A percentile compares a stretch with the other conserved stretches of the same genome.
These are phyloP conservation scores for Epinephelus awoara DNA, from an alignment of 2,797 vertebrate genomes.

Conservation along the genomic window DNA sequence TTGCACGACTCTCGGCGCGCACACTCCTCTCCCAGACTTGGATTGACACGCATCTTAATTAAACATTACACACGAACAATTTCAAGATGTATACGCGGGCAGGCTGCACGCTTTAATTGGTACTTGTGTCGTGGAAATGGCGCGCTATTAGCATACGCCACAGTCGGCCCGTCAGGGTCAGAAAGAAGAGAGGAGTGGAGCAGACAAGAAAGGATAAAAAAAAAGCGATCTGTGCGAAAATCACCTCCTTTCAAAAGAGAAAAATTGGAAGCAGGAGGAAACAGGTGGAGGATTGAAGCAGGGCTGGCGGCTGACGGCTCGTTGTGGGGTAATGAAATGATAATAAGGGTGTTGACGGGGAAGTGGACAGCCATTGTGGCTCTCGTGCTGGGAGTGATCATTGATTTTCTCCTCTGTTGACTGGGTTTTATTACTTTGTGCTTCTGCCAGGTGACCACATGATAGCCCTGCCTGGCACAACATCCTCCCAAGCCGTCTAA, in stretches of 20 bases:
- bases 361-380: constrained; percentile 64
- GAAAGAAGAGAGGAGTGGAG: constrained; percentile 40
- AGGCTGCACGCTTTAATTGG: constrained; percentile 71
- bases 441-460: constrained; percentile 72
- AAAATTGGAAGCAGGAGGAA: constrained; percentile 27
- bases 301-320: constrained; percentile 50
- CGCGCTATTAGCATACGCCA: constrained; percentile 63
- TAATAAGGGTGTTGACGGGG: constrained; percentile 77
- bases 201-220: constrained; percentile 35
- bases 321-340: constrained; percentile 79
- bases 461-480: constrained; percentile 42
- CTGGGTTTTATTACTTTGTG: constrained; percentile 76
- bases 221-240: constrained; percentile 53
- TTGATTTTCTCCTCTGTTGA: constrained; percentile 84
- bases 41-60: constrained; percentile 75
- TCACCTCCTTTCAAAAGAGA: constrained; percentile 62
- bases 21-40: constrained; percentile 31
- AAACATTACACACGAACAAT: constrained; percentile 70
- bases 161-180: constrained; percentile 59
- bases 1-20: constrained; percentile 6
- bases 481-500: constrained; percentile 12
- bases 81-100: constrained; percentile 60
- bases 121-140: constrained; percentile 67
- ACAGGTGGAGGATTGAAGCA: constrained; percentile 46
- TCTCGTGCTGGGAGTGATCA: constrained; percentile 78